Evolutionary conservation across 2,797 vertebrate genomes (phyloP).

Genomic region (Sphenopsis melanotis): DNA sequence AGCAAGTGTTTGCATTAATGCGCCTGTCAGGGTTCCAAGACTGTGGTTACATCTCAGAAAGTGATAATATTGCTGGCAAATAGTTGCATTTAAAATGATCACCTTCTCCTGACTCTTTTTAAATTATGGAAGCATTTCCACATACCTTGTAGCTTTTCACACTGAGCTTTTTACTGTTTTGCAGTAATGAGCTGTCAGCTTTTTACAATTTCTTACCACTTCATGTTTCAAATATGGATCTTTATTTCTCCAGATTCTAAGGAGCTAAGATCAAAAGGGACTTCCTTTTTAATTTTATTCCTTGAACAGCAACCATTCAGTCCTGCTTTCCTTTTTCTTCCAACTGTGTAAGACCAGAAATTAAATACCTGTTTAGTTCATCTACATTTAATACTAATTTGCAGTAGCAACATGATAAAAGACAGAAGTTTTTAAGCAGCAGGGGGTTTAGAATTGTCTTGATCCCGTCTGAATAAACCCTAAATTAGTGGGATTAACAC

Average conservation of each 20-base stretch:
- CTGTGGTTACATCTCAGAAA: background rate
- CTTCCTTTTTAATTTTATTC: background rate
- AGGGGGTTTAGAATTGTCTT: background rate
- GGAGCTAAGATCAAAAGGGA: background rate
- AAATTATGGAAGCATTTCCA: background rate
- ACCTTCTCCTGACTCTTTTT: background rate
- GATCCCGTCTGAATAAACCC: background rate
- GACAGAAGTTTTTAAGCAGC: background rate
- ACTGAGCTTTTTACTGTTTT: background rate
- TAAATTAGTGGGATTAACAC: slow-evolving; percentile 1
- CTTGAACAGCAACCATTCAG: background rate
- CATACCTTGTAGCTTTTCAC: background rate
- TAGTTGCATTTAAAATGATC: background rate
- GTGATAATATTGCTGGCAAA: background rate
- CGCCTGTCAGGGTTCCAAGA: background rate
- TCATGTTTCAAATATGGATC: background rate
- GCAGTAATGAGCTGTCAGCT: background rate
- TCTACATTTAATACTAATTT: background rate
- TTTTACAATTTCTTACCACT: background rate
- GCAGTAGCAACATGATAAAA: background rate
- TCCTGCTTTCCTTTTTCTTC: background rate
- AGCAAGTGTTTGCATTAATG: background rate
- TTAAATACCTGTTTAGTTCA: background rate
- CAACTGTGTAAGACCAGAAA: background rate
- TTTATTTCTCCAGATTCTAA: background rate